Evolutionary conservation across 2,888 invertebrate genomes (phyloP), one percentile per base, ranked within the genome.

Genomic region (Eilema griseolum): DNA sequence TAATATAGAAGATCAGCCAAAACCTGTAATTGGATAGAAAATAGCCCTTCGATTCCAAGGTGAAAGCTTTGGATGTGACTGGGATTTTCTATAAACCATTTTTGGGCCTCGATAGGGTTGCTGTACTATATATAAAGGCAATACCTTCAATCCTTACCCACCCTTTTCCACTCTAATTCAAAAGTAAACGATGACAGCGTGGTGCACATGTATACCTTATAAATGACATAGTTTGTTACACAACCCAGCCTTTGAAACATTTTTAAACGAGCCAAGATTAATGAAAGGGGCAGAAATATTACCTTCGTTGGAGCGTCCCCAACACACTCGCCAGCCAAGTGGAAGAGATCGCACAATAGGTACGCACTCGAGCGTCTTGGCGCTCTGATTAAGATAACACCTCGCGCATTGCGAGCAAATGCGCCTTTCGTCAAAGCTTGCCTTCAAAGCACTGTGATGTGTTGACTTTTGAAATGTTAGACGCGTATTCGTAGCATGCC

Each of bases 381-480:
- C 89, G 83, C 79, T 84, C 84, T 92, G 92, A 92, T 93, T 91
- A 91, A 92, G 92, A 92, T 91, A 92, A 93, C 91, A 86, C 89
- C 86, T 87, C 79, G 80, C 85, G 31, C 86, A 86, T 86, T 86
- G 82, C 85, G 74, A 83, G 82, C 81, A 83, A 85, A 85, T 79
- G 84, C 81, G 83, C 83, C 67, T 86, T 84, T 80, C 84, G 78
- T 86, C 84, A 87, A 88, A 86, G 86, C 83, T 77, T 78, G 80
- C 79, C 83, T 84, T 89, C 86, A 89, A 90, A 88, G 89, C 79
- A 75, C 24, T 66, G 75, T 79, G 77, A 79, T 80, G 74, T 85
- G 86, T 85, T 86, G 84, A 89, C 88, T 87, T 89, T 85, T 88
- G 87, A 89, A 88, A 86, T 78, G 78, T 73, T 78, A 81, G 73